Base-by-base conservation (phyloP, 2,113 vertebrate genomes). In the Burhinus bistriatus region DNA sequence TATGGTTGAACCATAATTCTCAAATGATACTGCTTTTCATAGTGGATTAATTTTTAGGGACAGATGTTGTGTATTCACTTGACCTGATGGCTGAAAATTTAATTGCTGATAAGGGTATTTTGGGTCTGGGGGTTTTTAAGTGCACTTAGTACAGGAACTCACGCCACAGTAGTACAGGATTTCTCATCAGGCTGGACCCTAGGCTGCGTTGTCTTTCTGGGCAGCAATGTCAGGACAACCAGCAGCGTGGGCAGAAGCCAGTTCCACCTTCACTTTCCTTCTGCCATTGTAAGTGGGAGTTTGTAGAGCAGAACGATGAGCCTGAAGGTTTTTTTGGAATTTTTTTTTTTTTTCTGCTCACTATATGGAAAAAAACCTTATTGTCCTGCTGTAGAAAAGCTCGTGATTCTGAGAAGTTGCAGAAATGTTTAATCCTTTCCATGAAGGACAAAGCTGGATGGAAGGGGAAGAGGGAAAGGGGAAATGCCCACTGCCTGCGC, bases 1-100 rank as follows among this genome's bases (percentile, higher is more conserved):
- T 19, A 11, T 5, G 45, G 9, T 10, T 32, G 0, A 51, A 3
- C 18, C 2, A 0, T 7, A 3, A 19, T 3, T 16, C 23, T 26
- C 12, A 11, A 22, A 0, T 9, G 3, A 6, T 9, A 0, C 7
- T 4, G 45, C 0, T 42, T 61, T 18, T 2, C 27, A 9, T 2
- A 2, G 5, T 10, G 44, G 54, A 6, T 9, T 26, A 0, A 6
- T 29, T 55, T 57, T 19, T 27, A 51, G 55, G 52, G 2, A 6
- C 4, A 7, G 9, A 2, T 30, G 23, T 1, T 51, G 30, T 23
- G 36, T 9, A 1, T 16, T 65, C 26, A 3, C 6, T 57, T 10
- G 34, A 12, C 4, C 49, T 8, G 51, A 6, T 9, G 44, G 52
- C 44, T 54, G 65, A 58, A 36, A 5, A 12, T 6, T 5, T 25